Evolutionary conservation across 2,113 vertebrate species (phyloP), one percentile per base, ranked within the genome.

Genomic region (Furnarius figulus): DNA sequence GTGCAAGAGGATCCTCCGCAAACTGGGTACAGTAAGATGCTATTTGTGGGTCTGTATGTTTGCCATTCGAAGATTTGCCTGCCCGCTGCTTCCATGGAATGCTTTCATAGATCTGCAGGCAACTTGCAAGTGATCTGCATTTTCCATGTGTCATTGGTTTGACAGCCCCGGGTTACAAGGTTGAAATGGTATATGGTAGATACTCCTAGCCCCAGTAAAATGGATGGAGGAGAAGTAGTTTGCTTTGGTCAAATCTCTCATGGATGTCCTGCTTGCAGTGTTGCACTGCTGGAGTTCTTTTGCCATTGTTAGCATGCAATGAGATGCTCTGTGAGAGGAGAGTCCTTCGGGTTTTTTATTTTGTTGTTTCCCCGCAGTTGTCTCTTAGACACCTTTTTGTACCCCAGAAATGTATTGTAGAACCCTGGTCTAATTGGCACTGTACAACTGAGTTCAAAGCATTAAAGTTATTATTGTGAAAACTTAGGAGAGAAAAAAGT

Each of bases 1-100:
- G 91, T 99, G 99, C 97, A 99, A 99, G 97, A 98, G 99, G 93
- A 99, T 99, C 97, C 99, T 99, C 93, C 99, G 99, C 92, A 99
- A 99, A 98, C 98, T 99, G 93, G 99, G 99, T 99, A 98, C 94
- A 95, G 74, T 96, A 87, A 88, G 75, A 95, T 94, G 52, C 93
- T 22, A 22, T 87, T 95, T 94, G 52, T 86, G 67, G 89, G 70
- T 86, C 93, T 91, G 75, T 92, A 73, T 65, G 91, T 92, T 89
- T 90, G 76, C 49, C 30, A 39, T 88, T 86, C 66, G 66, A 65
- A 58, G 71, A 67, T 71, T 14, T 63, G 59, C 39, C 11, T 84
- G 85, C 47, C 15, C 58, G 50, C 72, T 71, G 59, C 79, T 90
- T 74, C 56, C 30, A 6, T 37, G 17, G 55, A 82, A 46, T 56